Conservation (phyloP, 1,140 invertebrate genomes). For the Heliconius melpomene region DNA sequence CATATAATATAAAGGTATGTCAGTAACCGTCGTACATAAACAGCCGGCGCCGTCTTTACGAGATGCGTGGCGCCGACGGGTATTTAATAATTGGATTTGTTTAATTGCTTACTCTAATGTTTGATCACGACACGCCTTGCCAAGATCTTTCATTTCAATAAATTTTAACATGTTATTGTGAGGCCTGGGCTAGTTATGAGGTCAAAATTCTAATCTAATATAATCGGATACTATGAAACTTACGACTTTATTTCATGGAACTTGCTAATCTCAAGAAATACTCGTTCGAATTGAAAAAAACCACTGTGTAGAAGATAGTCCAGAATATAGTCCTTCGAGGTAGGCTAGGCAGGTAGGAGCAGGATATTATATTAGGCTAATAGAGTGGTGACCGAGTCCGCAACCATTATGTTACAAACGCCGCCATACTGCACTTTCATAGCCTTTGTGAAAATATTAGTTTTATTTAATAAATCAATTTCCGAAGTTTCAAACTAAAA, state of each 20-base stretch:
- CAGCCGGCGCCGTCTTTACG: slow-evolving; percentile 14
- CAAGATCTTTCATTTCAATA: slow-evolving; percentile 8
- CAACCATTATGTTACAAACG: too few relatives aligned
- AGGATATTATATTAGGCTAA: too few relatives aligned
- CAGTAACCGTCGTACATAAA: not conserved
- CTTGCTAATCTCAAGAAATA: too few relatives aligned
- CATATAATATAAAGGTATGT: slow-evolving; percentile 2
- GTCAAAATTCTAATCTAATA: not conserved
- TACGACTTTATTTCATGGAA: not conserved
- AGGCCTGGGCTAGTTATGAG: not conserved
- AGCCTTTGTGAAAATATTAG: not conserved
- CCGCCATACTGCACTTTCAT: too few relatives aligned
- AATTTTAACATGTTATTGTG: slow-evolving; percentile 10
- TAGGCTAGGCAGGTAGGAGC: too few relatives aligned
- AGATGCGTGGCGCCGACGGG: slow-evolving; percentile 13
- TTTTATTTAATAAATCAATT: not conserved
- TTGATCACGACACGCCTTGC: slow-evolving; percentile 3
- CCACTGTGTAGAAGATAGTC: too few relatives aligned
- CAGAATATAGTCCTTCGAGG: too few relatives aligned
- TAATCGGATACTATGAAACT: not conserved
- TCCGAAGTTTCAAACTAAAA: slow-evolving; percentile 4
- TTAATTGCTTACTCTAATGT: slow-evolving; percentile 9
- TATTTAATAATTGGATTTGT: slow-evolving; percentile 16
- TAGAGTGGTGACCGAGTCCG: too few relatives aligned
- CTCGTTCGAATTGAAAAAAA: too few relatives aligned